Percentiles rank a stretch among this genome's conserved stretches.
Conservation (phyloP, 2,113 vertebrate genomes). For the Lycocorax pyrrhopterus region DNA sequence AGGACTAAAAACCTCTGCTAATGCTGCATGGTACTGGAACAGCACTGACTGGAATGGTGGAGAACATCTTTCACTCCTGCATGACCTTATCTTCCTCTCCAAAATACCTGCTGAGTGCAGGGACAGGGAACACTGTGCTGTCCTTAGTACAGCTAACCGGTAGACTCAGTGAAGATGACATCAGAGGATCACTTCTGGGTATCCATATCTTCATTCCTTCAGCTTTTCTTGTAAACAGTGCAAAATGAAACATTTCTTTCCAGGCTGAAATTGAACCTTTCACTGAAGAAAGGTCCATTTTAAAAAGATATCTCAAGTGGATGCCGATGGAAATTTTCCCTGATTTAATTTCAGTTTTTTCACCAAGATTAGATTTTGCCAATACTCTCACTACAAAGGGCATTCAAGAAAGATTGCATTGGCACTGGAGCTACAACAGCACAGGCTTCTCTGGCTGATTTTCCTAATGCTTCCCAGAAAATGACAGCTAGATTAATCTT, state of each 20-base stretch:
- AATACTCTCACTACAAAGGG: background rate
- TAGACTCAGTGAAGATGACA: background rate
- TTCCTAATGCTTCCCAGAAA: background rate
- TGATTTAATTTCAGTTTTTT: background rate
- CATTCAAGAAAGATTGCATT: background rate
- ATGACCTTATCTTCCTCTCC: background rate
- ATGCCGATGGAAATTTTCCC: background rate
- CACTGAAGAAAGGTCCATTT: background rate
- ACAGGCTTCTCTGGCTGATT: background rate
- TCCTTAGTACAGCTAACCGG: background rate
- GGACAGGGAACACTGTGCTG: background rate
- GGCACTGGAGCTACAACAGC: background rate
- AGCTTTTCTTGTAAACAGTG: background rate
- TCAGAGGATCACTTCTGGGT: background rate
- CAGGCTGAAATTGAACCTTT: background rate
- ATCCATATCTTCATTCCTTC: background rate
- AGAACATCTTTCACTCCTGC: background rate
- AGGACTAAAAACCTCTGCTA: background rate
- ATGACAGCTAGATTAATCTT: background rate
- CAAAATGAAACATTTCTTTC: background rate
- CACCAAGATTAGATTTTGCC: background rate
- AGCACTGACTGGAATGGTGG: background rate
- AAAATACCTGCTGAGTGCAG: background rate
- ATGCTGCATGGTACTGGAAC: background rate
- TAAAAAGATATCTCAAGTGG: background rate